Conservation (phyloP, 1,140 invertebrate genomes). For the Spodoptera litura region DNA sequence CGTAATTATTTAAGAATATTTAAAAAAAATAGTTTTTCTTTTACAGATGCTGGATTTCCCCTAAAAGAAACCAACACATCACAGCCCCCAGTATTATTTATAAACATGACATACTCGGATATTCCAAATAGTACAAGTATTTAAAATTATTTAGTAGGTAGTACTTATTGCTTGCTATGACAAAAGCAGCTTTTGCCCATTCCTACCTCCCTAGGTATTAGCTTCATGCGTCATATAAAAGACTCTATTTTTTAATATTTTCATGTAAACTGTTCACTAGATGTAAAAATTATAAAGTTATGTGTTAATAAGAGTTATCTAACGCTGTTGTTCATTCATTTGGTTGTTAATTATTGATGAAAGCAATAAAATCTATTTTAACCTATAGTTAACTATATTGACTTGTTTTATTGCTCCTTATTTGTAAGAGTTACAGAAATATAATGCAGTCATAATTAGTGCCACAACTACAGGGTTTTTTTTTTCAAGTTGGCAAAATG, state of each 20-base stretch:
- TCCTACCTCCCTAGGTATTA: constrained; percentile 35
- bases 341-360: constrained; percentile 29
- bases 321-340: constrained; percentile 21
- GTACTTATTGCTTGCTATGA: constrained; percentile 22
- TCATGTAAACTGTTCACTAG: constrained; percentile 28
- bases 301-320: constrained; percentile 10
- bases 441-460: background rate
- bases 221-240: constrained; percentile 33
- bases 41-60: constrained; percentile 78
- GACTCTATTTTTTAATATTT: constrained; percentile 31
- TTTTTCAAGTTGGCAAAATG: no score
- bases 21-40: background rate
- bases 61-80: constrained; percentile 45
- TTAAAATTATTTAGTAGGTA: background rate
- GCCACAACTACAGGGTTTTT: background rate
- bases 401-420: background rate
- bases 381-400: background rate
- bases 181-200: constrained; percentile 21
- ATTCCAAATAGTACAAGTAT: constrained; percentile 10
- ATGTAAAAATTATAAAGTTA: constrained; percentile 20
- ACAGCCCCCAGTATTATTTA: background rate
- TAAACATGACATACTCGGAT: background rate
- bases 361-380: constrained; percentile 39
- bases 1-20: background rate
- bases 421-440: no score